These are phyloP conservation scores for Cyrtorhinus lividipennis DNA, from an alignment of 1,140 invertebrate genomes.

Conservation along the genomic window DNA sequence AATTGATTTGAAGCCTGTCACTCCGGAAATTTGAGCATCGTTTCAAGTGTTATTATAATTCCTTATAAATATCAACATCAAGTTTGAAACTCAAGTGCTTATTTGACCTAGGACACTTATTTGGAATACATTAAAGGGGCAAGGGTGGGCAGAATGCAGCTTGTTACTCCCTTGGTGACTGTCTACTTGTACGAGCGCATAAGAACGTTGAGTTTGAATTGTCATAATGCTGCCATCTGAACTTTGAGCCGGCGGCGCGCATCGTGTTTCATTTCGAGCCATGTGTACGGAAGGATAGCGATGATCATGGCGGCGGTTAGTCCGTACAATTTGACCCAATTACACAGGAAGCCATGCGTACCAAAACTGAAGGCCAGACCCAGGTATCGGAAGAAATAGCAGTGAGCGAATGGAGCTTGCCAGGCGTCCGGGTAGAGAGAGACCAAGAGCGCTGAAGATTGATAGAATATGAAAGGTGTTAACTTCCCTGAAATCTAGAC, in stretches of 20 bases:
- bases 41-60: too few species aligned
- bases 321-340: conserved; percentile 33
- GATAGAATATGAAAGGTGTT: too few species aligned
- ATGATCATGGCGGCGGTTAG: conserved; percentile 30
- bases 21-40: too few species aligned
- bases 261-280: conserved; percentile 30
- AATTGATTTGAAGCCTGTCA: too few species aligned
- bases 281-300: conserved; percentile 30
- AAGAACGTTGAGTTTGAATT: background rate
- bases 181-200: too few species aligned
- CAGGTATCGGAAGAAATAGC: conserved; percentile 31
- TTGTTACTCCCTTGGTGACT: too few species aligned
- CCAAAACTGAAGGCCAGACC: conserved; percentile 32
- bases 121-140: too few species aligned
- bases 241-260: conserved; percentile 26
- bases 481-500: too few species aligned
- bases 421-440: conserved; percentile 32
- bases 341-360: conserved; percentile 32
- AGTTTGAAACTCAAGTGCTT: too few species aligned
- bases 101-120: too few species aligned
- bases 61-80: too few species aligned
- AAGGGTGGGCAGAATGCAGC: too few species aligned
- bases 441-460: conserved; percentile 31
- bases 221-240: conserved; percentile 18
- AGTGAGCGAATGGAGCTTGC: conserved; percentile 34